phyloP scores from a whole-genome alignment of 2,113 vertebrate species.

The Coryphaenoides rupestris region DNA sequence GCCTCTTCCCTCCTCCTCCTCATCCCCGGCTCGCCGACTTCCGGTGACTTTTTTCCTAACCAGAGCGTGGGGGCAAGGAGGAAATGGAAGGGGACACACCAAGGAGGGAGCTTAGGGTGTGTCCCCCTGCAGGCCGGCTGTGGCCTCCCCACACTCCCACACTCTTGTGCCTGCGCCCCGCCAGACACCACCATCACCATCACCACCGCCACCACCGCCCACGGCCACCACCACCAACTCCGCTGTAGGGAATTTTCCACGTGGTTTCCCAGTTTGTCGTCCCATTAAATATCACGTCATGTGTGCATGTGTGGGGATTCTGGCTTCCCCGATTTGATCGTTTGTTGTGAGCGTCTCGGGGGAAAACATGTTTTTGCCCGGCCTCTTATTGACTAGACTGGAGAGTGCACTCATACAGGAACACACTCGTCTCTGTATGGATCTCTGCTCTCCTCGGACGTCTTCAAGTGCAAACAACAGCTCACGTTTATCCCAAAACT shows the following conservation, averaged over 20 bases:
- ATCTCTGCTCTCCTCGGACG: too few relatives aligned
- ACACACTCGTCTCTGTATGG: too few relatives aligned
- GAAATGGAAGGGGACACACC: constrained; percentile 52
- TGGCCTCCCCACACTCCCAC: constrained; percentile 58
- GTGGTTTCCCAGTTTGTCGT: constrained; percentile 59
- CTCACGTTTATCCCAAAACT: too few relatives aligned
- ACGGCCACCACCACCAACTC: too few relatives aligned
- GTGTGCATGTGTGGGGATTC: neutral
- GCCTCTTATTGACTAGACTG: too few relatives aligned
- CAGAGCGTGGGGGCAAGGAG: constrained; percentile 48
- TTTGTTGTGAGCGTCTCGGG: too few relatives aligned
- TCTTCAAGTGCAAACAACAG: too few relatives aligned
- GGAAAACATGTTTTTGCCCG: too few relatives aligned
- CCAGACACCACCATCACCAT: neutral
- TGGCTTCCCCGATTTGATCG: too few relatives aligned
- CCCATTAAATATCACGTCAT: constrained; percentile 43
- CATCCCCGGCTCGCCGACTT: constrained; percentile 39
- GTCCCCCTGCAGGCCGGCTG: constrained; percentile 53
- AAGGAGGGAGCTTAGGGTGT: constrained; percentile 62
- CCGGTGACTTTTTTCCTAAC: constrained; percentile 66
- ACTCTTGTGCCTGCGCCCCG: constrained; percentile 59
- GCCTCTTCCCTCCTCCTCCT: constrained; percentile 53
- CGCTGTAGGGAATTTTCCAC: constrained; percentile 56
- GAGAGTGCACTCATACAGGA: too few relatives aligned
- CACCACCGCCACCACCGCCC: too few relatives aligned